Evolutionary conservation across 2,113 vertebrate species (phyloP).

Genomic region (Dicaeum eximium): DNA sequence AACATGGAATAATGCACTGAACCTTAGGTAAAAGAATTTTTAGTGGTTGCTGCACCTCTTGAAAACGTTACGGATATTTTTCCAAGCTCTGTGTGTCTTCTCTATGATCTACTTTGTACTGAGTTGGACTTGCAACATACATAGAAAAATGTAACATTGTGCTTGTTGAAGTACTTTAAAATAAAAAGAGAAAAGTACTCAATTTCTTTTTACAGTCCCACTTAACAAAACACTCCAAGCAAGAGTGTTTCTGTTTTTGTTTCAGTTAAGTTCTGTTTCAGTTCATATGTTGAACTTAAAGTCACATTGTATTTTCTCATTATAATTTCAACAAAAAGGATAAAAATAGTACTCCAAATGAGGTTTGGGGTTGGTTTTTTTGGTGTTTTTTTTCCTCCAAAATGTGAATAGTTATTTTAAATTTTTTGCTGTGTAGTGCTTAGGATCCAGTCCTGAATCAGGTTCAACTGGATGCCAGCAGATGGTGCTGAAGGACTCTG

Average conservation of each 20-base stretch:
- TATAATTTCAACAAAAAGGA: not conserved
- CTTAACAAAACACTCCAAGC: not conserved
- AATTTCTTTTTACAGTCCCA: not conserved
- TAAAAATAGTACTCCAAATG: not conserved
- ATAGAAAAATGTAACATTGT: not conserved
- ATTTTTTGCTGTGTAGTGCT: not conserved
- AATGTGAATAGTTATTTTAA: not conserved
- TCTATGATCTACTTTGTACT: not conserved
- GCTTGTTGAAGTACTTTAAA: not conserved
- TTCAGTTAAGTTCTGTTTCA: too few relatives aligned
- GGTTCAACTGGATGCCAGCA: slow-evolving; percentile 57
- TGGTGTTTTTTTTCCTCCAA: not conserved
- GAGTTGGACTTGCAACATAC: not conserved
- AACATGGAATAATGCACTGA: not conserved
- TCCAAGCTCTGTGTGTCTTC: not conserved
- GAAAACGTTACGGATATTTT: not conserved
- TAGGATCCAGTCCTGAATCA: not conserved
- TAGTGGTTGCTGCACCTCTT: not conserved
- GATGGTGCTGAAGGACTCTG: slow-evolving; percentile 73
- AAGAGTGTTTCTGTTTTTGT: too few relatives aligned
- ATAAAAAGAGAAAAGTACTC: not conserved
- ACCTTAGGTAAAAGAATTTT: not conserved
- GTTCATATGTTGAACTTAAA: not conserved
- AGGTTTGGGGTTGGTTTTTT: too few relatives aligned
- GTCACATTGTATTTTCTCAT: not conserved